phyloP scores from a whole-genome alignment of 2,888 invertebrate species.

The Orchesella flavescens region DNA sequence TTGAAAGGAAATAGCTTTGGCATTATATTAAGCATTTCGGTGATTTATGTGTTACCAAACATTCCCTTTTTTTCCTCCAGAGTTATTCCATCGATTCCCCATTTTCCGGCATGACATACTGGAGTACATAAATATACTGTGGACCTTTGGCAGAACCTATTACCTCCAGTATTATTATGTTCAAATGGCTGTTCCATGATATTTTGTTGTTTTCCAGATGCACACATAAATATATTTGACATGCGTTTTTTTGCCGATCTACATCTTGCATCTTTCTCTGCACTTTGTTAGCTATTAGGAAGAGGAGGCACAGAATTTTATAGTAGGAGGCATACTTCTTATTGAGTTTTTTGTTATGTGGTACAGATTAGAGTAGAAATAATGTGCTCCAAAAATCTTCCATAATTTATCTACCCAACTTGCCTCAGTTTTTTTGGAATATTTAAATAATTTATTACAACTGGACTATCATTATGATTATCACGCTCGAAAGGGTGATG shows the following conservation, averaged over 20 bases:
- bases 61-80: background rate
- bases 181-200: no score
- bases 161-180: no score
- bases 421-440: background rate
- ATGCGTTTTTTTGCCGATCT: no score
- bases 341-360: no score
- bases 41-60: constrained; percentile 10
- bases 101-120: background rate
- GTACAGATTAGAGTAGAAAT: background rate
- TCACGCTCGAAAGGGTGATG: constrained; percentile 6
- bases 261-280: no score
- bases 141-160: no score
- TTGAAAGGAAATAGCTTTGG: constrained; percentile 6
- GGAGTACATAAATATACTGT: no score
- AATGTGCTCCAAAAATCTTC: background rate
- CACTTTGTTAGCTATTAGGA: background rate
- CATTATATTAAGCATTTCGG: constrained; percentile 8
- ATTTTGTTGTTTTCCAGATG: no score
- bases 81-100: constrained; percentile 2
- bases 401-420: no score
- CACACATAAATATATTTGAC: no score
- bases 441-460: constrained; percentile 37
- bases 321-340: background rate
- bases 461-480: constrained; percentile 48
- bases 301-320: background rate